Percentiles rank a stretch among this genome's conserved stretches.
phyloP scores from a whole-genome alignment of 2,113 vertebrate species.

The Pristiophorus japonicus region DNA sequence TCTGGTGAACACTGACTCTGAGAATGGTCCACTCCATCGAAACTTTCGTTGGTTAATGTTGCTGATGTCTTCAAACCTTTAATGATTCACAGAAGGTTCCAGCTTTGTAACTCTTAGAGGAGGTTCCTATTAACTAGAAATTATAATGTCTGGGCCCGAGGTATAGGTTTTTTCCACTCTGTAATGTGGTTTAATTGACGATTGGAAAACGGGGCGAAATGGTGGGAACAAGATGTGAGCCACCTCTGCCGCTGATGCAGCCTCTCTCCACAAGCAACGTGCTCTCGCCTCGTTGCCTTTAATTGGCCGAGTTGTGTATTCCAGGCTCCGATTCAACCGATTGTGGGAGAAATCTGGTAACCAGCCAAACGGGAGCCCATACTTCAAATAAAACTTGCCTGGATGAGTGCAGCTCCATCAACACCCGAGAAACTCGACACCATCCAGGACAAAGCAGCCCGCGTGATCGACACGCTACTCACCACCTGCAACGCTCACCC shows the following conservation, averaged over 20 bases:
- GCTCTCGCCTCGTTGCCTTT: background rate
- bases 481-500: too few species aligned
- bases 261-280: background rate
- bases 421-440: too few species aligned
- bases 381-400: background rate
- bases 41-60: background rate
- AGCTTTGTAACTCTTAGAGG: conserved; percentile 12
- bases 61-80: background rate
- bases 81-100: background rate
- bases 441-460: too few species aligned
- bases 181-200: background rate
- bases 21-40: background rate
- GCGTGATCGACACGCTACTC: too few species aligned
- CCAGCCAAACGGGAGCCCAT: background rate
- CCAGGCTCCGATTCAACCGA: background rate
- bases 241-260: background rate
- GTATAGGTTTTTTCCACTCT: background rate
- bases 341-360: background rate
- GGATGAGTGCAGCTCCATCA: too few species aligned
- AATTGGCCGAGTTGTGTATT: background rate
- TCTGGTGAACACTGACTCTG: background rate
- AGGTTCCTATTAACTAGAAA: background rate
- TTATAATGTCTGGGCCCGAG: background rate
- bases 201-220: background rate
- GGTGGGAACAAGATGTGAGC: background rate